Base-by-base conservation (phyloP, 2,113 vertebrate species). In the Sula dactylatra region DNA sequence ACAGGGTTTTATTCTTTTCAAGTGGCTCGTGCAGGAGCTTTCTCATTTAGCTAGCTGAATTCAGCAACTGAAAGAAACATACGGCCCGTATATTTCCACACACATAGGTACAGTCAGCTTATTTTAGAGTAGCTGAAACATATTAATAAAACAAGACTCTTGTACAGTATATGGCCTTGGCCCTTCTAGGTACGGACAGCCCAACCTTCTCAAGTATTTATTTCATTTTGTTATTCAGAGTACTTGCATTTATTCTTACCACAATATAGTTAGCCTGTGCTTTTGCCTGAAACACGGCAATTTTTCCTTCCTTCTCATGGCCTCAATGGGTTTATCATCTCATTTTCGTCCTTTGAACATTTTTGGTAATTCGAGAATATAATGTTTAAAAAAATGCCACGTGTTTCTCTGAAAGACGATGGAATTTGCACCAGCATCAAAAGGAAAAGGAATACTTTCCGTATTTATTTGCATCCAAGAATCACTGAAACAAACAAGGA, bases 81-180 rank as follows among this genome's bases (percentile, higher is more conserved):
- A 19, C 2, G 20, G 36, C 20, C 13, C 10, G 2, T 40, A 0
- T 15, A 31, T 27, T 49, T 50, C 36, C 27, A 22, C 72, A 24
- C 40, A 10, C 16, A 4, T 0, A 66, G 80, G 42, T 13, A 61
- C 24, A 12, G 24, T 1, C 32, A 38, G 49, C 11, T 90, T 38
- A 38, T 27, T 42, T 50, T 10, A 58, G 38, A 62, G 15, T n/a
- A 66, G 25, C 11, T 18, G 56, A 50, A 47, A n/a, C 7, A 19
- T 20, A 26, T 32, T 3, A 49, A 79, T 25, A 31, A n/a, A 88
- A 21, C 34, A 31, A 56, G 29, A 12, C 7, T 13, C 36, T 54
- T 21, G 21, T 2, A 22, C 11, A 42, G 0, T 16, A 12, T 4
- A 19, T 1, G 2, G 44, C 21, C 74, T 11, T 66, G 27, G 20